Conservation (phyloP, 2,113 vertebrate species). For the Aspidoscelis tigris region DNA sequence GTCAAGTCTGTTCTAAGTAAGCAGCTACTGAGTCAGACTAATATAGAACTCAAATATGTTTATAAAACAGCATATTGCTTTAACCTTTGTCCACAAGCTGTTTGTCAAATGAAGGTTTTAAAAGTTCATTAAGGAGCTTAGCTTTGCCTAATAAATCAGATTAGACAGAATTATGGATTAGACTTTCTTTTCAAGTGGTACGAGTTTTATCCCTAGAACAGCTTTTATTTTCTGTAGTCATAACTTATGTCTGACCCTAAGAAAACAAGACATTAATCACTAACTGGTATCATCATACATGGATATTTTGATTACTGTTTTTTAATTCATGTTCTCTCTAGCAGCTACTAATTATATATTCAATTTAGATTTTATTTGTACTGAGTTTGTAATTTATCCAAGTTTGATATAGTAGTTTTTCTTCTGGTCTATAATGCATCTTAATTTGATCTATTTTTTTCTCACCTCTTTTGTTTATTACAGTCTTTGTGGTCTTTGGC, state of each 20-base stretch:
- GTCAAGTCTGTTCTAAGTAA: conserved; percentile 14
- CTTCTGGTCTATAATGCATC: background rate
- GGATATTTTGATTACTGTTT: background rate
- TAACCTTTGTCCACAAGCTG: conserved; percentile 19
- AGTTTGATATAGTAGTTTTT: background rate
- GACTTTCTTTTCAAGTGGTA: background rate
- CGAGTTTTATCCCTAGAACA: conserved; percentile 14
- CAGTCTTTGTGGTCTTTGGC: background rate
- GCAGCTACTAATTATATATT: conserved; percentile 7
- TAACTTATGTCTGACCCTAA: conserved; percentile 2
- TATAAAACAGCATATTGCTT: conserved; percentile 14
- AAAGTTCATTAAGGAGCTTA: conserved; percentile 47
- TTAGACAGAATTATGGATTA: background rate
- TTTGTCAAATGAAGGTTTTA: conserved; percentile 39
- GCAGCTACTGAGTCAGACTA: background rate
- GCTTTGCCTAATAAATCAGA: conserved; percentile 30
- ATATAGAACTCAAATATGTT: conserved; percentile 6
- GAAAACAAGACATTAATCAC: conserved; percentile 32
- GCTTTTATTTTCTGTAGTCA: conserved; percentile 13
- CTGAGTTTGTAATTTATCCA: background rate
- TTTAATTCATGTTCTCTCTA: background rate
- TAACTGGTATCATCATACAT: fast-evolving
- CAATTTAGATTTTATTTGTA: conserved; percentile 20
- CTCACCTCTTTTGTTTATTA: conserved; percentile 2
- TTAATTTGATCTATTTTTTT: background rate